A percentile compares a stretch with the other conserved stretches of the same genome.
Conservation (phyloP, 1,140 invertebrate genomes). For the Odontomachus brunneus region DNA sequence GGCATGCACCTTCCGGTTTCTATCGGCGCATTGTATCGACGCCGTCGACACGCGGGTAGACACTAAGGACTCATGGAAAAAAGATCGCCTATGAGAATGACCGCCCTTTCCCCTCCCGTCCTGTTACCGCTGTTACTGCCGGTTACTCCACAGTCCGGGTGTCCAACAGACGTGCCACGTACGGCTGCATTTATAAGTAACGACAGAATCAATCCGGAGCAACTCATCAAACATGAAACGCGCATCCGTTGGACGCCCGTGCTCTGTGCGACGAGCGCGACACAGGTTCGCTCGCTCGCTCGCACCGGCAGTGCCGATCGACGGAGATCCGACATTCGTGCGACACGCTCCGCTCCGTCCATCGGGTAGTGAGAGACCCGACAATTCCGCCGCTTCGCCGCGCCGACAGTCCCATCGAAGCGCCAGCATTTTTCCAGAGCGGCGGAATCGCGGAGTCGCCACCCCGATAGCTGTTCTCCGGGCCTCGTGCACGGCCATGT, state of each 20-base stretch:
- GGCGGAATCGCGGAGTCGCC: conserved; percentile 64
- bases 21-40: background rate
- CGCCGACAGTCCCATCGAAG: conserved; percentile 41
- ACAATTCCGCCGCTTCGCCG: conserved; percentile 56
- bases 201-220: too few relatives aligned
- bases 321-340: background rate
- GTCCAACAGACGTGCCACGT: conserved; percentile 15
- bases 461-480: conserved; percentile 48
- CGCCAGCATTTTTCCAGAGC: conserved; percentile 37
- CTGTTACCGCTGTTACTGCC: background rate
- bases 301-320: conserved; percentile 15
- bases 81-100: conserved; percentile 35
- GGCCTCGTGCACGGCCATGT: conserved; percentile 55
- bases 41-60: conserved; percentile 31
- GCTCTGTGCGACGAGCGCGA: background rate
- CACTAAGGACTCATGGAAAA: conserved; percentile 55
- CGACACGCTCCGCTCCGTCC: conserved; percentile 17
- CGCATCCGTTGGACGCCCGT: background rate
- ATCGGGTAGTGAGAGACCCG: conserved; percentile 55
- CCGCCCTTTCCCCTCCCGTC: conserved; percentile 22
- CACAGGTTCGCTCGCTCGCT: background rate
- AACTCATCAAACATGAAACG: too few relatives aligned
- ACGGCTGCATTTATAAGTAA: too few relatives aligned
- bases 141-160: background rate
- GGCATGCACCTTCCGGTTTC: background rate